phyloP scores from a whole-genome alignment of 2,888 invertebrate genomes.

The Cryptocephalus primarius region DNA sequence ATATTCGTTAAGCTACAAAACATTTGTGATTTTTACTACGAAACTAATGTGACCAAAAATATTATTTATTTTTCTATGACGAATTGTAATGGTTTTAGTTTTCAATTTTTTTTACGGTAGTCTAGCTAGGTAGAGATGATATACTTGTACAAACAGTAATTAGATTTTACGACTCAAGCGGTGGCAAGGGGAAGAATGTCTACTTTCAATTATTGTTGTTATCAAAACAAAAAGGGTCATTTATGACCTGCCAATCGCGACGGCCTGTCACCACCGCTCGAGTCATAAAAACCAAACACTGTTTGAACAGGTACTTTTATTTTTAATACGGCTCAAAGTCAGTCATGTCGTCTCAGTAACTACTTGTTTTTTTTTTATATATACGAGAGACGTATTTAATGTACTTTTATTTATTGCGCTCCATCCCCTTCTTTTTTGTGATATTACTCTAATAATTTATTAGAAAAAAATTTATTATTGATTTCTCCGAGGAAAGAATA shows the following conservation, averaged over 20 bases:
- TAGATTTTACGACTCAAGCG: too few species aligned
- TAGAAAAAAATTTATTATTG: not conserved
- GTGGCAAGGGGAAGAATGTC: too few species aligned
- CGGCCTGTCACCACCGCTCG: too few species aligned
- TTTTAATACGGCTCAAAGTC: not conserved
- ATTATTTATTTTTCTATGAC: slow-evolving; percentile 17
- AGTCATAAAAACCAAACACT: too few species aligned
- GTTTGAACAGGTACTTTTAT: not conserved
- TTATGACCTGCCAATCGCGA: too few species aligned
- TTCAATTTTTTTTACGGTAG: not conserved
- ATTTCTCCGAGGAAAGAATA: not conserved
- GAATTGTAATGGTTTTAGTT: slow-evolving; percentile 1
- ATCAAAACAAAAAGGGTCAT: too few species aligned
- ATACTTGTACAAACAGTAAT: too few species aligned
- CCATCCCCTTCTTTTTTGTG: slow-evolving; percentile 13
- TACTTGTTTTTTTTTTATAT: not conserved
- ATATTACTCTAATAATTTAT: slow-evolving; percentile 23
- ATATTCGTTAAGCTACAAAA: slow-evolving; percentile 2
- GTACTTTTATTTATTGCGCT: slow-evolving; percentile 14
- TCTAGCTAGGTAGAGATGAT: not conserved
- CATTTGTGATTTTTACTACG: slow-evolving; percentile 12
- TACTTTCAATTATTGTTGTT: too few species aligned
- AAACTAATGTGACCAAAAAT: slow-evolving; percentile 17
- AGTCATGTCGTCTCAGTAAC: not conserved
- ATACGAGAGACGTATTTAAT: not conserved